Evolutionary conservation across 2,797 vertebrate species (phyloP).

Genomic region (Sorex maritimensis): DNA sequence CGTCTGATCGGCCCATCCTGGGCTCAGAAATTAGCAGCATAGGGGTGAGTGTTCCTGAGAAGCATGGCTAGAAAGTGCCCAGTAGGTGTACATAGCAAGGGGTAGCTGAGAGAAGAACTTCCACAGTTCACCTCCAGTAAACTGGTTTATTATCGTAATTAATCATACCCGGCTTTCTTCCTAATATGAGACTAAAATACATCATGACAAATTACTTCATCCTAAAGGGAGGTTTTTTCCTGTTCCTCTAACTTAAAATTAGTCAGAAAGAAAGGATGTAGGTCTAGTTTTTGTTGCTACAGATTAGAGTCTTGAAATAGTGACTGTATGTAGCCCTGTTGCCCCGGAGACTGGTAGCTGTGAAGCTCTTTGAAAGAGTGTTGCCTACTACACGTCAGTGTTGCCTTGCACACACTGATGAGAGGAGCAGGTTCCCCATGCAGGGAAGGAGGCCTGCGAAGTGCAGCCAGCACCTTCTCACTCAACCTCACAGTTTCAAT

Average conservation of each 20-base stretch:
- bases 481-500: background rate
- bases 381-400: background rate
- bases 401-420: conserved; percentile 23
- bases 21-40: conserved; percentile 96
- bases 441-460: background rate
- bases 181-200: conserved; percentile 43
- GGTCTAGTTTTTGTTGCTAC: background rate
- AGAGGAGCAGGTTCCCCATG: background rate
- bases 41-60: conserved; percentile 91
- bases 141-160: background rate
- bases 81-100: accelerated
- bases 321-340: background rate
- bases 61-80: background rate
- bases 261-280: conserved; percentile 49
- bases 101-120: background rate
- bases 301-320: conserved; percentile 14
- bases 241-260: background rate
- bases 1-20: conserved; percentile 94
- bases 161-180: conserved; percentile 16
- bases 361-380: background rate
- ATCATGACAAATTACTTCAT: background rate
- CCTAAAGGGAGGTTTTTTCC: background rate
- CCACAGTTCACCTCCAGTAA: background rate
- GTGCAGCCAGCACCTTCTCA: background rate
- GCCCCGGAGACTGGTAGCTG: background rate